These are phyloP conservation scores for Andrena praecox DNA, from an alignment of 2,888 invertebrate genomes.

Conservation along the genomic window DNA sequence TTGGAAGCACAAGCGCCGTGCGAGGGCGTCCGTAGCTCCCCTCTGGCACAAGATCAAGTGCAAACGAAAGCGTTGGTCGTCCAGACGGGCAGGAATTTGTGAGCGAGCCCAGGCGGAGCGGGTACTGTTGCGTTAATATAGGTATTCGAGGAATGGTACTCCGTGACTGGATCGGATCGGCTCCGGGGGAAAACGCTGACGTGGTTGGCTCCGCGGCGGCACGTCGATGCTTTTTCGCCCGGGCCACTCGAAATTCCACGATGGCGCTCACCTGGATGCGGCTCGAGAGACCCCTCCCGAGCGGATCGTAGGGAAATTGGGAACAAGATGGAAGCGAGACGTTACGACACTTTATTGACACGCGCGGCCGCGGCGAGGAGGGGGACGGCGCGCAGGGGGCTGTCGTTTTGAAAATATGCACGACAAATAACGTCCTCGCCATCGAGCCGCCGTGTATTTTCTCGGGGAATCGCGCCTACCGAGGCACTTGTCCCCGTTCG, in stretches of 20 bases:
- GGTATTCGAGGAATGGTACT: background rate
- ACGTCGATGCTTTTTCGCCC: background rate
- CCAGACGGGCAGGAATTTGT: background rate
- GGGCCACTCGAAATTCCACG: slow-evolving; percentile 5
- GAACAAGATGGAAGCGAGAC: slow-evolving; percentile 42
- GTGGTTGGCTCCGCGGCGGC: background rate
- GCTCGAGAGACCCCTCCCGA: slow-evolving; percentile 10
- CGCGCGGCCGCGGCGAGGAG: background rate
- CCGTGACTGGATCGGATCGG: slow-evolving; percentile 2
- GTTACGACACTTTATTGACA: slow-evolving; percentile 67
- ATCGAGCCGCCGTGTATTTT: background rate
- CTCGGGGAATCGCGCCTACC: slow-evolving; percentile 16
- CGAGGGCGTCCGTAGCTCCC: background rate
- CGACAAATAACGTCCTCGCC: slow-evolving; percentile 47
- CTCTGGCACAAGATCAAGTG: slow-evolving; percentile 8
- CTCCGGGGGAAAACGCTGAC: slow-evolving; percentile 20
- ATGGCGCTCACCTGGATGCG: slow-evolving; percentile 2
- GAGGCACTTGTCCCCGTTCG: slow-evolving; percentile 25
- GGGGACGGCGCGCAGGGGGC: slow-evolving; percentile 3
- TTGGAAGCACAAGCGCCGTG: background rate
- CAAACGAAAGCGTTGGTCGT: background rate
- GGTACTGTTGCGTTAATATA: background rate
- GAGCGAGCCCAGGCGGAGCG: background rate
- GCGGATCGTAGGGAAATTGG: slow-evolving; percentile 49
- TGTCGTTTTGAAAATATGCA: slow-evolving; percentile 57